phyloP scores from a whole-genome alignment of 2,888 invertebrate genomes.

The Fabriciana adippe region DNA sequence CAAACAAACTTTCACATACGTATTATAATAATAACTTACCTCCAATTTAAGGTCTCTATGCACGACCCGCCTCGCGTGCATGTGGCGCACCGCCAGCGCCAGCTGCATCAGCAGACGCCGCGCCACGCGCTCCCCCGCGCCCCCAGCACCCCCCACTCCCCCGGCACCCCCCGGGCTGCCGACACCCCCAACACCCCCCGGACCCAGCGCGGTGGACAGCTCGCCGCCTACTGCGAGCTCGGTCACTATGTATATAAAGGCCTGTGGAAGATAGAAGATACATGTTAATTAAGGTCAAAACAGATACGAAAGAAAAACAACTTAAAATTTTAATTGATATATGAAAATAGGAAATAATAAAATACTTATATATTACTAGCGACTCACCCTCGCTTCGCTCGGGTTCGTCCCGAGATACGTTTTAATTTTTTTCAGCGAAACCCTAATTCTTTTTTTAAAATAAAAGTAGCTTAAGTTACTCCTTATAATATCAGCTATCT shows the following conservation, averaged over 20 bases:
- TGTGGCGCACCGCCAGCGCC: slow-evolving; percentile 90
- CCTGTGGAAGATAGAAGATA: slow-evolving; percentile 57
- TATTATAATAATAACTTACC: not conserved
- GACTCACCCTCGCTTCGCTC: no score
- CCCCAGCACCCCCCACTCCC: slow-evolving; percentile 42
- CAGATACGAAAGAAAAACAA: no score
- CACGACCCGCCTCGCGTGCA: slow-evolving; percentile 92
- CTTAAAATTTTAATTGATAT: no score
- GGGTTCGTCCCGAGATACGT: no score
- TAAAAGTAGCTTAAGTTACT: no score
- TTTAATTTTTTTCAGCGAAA: no score
- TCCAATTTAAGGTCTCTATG: slow-evolving; percentile 97
- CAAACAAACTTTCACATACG: no score
- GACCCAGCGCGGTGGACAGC: slow-evolving; percentile 75
- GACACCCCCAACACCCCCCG: slow-evolving; percentile 4
- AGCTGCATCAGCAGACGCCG: slow-evolving; percentile 91
- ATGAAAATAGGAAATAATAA: not conserved
- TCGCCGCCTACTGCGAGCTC: slow-evolving; percentile 94
- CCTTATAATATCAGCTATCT: no score
- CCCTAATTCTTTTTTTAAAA: no score
- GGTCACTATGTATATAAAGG: slow-evolving; percentile 94
- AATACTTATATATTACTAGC: no score
- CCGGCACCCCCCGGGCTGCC: not conserved
- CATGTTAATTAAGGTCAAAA: no score
- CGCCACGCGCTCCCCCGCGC: slow-evolving; percentile 90